Conservation (phyloP, 2,797 vertebrate species). For the Acipenser transmontanus region DNA sequence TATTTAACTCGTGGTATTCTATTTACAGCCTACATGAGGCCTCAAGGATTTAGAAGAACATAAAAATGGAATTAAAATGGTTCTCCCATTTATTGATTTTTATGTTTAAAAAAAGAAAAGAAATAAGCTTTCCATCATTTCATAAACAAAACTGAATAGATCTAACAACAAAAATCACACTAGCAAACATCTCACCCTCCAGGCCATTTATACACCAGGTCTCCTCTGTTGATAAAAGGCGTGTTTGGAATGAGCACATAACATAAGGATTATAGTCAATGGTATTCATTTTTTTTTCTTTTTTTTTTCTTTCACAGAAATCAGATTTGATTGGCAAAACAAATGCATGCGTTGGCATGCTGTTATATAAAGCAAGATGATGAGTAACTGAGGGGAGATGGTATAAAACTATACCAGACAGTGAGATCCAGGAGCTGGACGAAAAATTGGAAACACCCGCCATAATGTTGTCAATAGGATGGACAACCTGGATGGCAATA, state of each 20-base stretch:
- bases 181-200: background rate
- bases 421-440: constrained; percentile 11
- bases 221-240: background rate
- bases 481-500: too few species aligned
- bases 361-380: constrained; percentile 31
- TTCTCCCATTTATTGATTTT: constrained; percentile 8
- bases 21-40: background rate
- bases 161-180: constrained; percentile 15
- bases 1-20: constrained; percentile 17
- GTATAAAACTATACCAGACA: constrained; percentile 18
- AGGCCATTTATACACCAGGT: background rate
- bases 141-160: background rate
- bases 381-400: constrained; percentile 28
- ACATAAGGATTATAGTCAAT: constrained; percentile 60
- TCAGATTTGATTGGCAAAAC: constrained; percentile 39
- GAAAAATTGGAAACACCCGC: too few species aligned
- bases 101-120: constrained; percentile 15
- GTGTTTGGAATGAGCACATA: constrained; percentile 37
- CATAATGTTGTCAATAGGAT: too few species aligned
- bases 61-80: background rate
- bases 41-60: background rate
- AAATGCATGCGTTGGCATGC: constrained; percentile 43
- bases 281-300: constrained; percentile 66
- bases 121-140: background rate
- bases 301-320: constrained; percentile 52